Base-by-base conservation (phyloP, 2,113 vertebrate genomes). In the Litocranius walleri region DNA sequence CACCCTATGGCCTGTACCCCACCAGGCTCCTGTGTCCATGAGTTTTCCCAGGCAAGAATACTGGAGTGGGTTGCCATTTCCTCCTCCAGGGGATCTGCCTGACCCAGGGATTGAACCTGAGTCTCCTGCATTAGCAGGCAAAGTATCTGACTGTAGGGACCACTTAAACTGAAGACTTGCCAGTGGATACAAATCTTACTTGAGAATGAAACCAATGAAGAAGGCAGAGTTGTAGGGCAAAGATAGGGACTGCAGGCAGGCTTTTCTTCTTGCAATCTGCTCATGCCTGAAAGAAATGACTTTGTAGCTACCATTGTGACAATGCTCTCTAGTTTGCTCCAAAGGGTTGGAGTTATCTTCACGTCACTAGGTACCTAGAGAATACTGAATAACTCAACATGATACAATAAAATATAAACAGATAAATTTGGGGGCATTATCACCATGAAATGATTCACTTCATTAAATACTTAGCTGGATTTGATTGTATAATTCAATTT, bases 401-500 rank as follows among this genome's bases (percentile, higher is more conserved):
- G 48, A 62, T 48, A 91, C 74, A 80, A 82, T 43, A 6, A 88
- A 64, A 48, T 86, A 74, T 30, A 59, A 83, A 30, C 16, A 57
- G 12, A 78, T 56, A 59, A n/a, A 84, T 40, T 84, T 30, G 29
- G 36, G 29, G 10, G 10, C 29, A 30, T 19, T 19, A 25, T 80
- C 62, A 8, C 29, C 12, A 40, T 74, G 61, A 93, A 83, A 84
- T 64, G 19, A 87, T 59, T 96, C n/a, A 87, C 13, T 62, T 97
- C 61, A 80, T 92, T 95, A 57, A 85, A 91, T 54, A 40, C 1
- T 25, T 87, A 57, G 10, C 40, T 97, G 52, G n/a, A 14, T 30
- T 64, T 96, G 71, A 64, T n/a, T 56, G 33, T 87, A 67, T 36
- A 43, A 54, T 88, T 94, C 43, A 71, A 5, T 95, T 96, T 95